A percentile compares a stretch with the other conserved stretches of the same genome.
phyloP scores from a whole-genome alignment of 2,113 vertebrate species.

The Leptosomus discolor region DNA sequence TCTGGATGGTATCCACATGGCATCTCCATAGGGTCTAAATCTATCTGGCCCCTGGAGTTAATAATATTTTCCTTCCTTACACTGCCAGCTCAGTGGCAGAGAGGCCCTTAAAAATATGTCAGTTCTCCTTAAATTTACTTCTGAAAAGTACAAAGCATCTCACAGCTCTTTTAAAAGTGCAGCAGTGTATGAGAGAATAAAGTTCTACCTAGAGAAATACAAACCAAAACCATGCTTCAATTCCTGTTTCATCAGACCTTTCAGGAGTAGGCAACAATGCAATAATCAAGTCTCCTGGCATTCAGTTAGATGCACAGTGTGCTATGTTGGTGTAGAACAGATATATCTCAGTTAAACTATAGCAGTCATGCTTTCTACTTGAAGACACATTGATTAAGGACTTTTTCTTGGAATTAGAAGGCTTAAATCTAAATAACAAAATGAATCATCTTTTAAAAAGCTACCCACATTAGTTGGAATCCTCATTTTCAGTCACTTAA shows the following conservation, averaged over 20 bases:
- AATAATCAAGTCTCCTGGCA: neutral
- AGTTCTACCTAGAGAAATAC: neutral
- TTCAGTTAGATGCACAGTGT: neutral
- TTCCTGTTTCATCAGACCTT: neutral
- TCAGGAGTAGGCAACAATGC: neutral
- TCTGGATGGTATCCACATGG: no score
- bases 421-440: slow-evolving; percentile 11
- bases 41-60: neutral
- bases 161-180: neutral
- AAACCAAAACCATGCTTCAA: neutral
- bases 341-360: neutral
- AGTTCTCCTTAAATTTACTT: neutral
- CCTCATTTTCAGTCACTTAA: slow-evolving; percentile 48
- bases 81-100: neutral
- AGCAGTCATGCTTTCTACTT: neutral
- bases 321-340: neutral
- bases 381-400: neutral
- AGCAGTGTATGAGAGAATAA: neutral
- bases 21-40: neutral
- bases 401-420: slow-evolving; percentile 24
- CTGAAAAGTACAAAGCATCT: neutral
- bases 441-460: slow-evolving; percentile 1
- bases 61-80: neutral
- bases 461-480: neutral
- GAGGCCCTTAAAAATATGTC: neutral